These are phyloP conservation scores for Isichthys henryi DNA, from an alignment of 2,113 vertebrate genomes.

Conservation along the genomic window DNA sequence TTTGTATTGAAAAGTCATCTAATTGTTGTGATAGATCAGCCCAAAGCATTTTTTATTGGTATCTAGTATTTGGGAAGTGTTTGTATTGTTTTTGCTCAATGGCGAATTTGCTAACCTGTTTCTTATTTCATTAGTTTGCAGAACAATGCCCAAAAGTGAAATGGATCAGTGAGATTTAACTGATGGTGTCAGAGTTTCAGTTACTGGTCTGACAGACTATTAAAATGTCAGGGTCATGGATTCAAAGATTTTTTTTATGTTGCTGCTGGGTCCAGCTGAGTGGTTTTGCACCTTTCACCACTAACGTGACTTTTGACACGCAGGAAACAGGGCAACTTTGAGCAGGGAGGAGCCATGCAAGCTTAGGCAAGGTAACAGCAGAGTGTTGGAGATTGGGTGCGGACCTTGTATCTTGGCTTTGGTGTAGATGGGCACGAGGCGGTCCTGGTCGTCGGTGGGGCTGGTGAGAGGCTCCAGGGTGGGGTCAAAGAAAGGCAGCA, in stretches of 20 bases:
- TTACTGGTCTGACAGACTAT: constrained; percentile 21
- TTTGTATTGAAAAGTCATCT: constrained; percentile 36
- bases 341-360: neutral
- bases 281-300: neutral
- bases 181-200: constrained; percentile 24
- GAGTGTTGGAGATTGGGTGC: neutral
- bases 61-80: constrained; percentile 22
- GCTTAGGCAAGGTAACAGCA: neutral
- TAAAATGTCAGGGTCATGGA: constrained; percentile 8
- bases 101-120: constrained; percentile 18
- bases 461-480: constrained; percentile 40
- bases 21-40: constrained; percentile 9
- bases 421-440: constrained; percentile 67
- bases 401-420: constrained; percentile 76
- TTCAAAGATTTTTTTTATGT: neutral
- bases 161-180: constrained; percentile 18
- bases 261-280: neutral
- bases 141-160: constrained; percentile 26
- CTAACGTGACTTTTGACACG: neutral
- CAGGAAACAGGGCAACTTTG: neutral
- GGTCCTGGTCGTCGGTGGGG: constrained; percentile 43
- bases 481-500: constrained; percentile 75
- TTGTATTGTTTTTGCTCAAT: constrained; percentile 4
- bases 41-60: constrained; percentile 26
- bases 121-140: constrained; percentile 16